A percentile compares a stretch with the other conserved stretches of the same genome.
phyloP scores from a whole-genome alignment of 37 sponge, comb jelly and placozoan genomes.

The Eunapius fragilis region DNA sequence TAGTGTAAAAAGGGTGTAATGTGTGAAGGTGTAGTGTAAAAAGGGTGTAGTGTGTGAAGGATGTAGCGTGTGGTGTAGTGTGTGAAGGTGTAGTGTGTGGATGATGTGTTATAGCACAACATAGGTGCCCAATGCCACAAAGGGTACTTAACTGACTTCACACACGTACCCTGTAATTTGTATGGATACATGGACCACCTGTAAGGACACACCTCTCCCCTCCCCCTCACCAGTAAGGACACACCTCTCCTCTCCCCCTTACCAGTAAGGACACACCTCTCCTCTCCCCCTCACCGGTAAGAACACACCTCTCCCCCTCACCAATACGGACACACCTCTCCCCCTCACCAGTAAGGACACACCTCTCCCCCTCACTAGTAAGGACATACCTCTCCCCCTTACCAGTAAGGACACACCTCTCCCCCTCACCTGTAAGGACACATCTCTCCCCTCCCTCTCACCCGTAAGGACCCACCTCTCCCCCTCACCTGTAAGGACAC shows the following conservation, averaged over 20 bases:
- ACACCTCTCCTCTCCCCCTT: background rate
- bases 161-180: too few relatives aligned
- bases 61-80: background rate
- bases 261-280: background rate
- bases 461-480: too few relatives aligned
- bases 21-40: background rate
- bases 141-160: too few relatives aligned
- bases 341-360: background rate
- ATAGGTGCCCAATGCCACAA: too few relatives aligned
- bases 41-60: background rate
- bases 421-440: background rate
- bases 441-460: background rate
- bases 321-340: conserved; percentile 95
- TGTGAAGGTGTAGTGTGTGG: too few relatives aligned
- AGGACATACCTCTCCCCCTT: background rate
- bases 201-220: conserved; percentile 89
- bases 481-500: conserved; percentile 83
- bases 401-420: background rate
- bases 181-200: conserved; percentile 38
- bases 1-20: background rate
- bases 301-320: background rate
- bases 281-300: background rate
- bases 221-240: conserved; percentile 5
- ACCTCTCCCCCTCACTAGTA: background rate
- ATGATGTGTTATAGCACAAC: too few relatives aligned